Base-by-base conservation (phyloP, 2,113 vertebrate genomes). In the Chaetorhynchus papuensis region DNA sequence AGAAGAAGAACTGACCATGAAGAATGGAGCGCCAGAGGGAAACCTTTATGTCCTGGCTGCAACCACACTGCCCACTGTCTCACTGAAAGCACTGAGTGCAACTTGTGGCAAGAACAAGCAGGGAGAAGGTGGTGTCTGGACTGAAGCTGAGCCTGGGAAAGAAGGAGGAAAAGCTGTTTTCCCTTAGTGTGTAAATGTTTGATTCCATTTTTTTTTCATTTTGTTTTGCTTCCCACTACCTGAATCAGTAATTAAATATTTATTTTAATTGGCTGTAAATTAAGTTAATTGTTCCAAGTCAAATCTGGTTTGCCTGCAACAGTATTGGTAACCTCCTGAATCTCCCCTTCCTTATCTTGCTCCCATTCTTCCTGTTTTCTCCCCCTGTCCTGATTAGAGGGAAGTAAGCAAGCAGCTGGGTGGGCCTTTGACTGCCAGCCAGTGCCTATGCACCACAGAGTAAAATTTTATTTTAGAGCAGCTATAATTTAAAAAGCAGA, bases 191-290 rank as follows among this genome's bases (percentile, higher is more conserved):
- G 11, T 35, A 81, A 71, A 42, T 39, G 15, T 42, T 47, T 76
- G 4, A 30, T 66, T 56, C 23, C 15, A 5, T 21, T 28, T 10
- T 30, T 10, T 30, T 42, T 15, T 2, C 0, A 3, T 47, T 64
- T 74, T 19, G 6, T 56, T 94, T 63, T 84, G 23, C 76, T 84
- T 87, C 45, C 35, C 16, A 35, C 8, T 83, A 41, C 16, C 3
- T 50, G 61, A 93, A 56, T 39, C 23, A 57, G n/a, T 17, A 91
- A 57, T 81, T 71, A 52, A 88, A 57, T 71, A 81, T n/a, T 88
- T 76, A 56, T 61, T 90, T 87, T 56, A 76, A 61, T 21, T 72
- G 5, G 4, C 13, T 66, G 53, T 47, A 52, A 61, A 3, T 74
- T 74, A 47, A 65, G 3, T 49, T 49, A 63, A 70, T 60, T 41